These are phyloP conservation scores for Amphiura filiformis DNA, from an alignment of 35 echinoderm and acorn worm species.

Conservation along the genomic window DNA sequence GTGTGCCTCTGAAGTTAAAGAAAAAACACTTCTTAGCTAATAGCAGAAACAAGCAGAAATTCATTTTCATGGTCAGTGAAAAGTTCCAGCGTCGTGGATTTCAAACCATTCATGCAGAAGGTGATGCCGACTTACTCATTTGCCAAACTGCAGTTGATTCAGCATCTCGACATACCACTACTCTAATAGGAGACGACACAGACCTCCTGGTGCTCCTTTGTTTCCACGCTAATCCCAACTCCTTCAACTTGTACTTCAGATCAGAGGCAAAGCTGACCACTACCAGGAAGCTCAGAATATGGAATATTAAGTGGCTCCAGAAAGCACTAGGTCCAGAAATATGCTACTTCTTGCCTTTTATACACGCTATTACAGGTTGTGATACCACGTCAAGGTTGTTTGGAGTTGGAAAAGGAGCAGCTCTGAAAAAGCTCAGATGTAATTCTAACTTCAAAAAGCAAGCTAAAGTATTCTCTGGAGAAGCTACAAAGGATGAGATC, in stretches of 20 bases:
- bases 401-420: constrained; percentile 27
- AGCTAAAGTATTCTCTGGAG: no score
- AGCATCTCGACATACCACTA: constrained; percentile 21
- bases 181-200: constrained; percentile 55
- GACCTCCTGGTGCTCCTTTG: constrained; percentile 30
- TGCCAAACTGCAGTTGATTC: constrained; percentile 54
- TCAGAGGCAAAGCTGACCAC: constrained; percentile 38
- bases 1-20: constrained; percentile 15
- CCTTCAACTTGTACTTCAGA: constrained; percentile 35
- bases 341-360: constrained; percentile 30
- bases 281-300: constrained; percentile 9
- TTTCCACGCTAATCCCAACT: constrained; percentile 18
- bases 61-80: constrained; percentile 33
- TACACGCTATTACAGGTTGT: constrained; percentile 45
- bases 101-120: constrained; percentile 40
- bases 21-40: constrained; percentile 58
- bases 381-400: constrained; percentile 39
- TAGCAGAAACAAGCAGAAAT: constrained; percentile 50
- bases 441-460: no score
- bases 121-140: constrained; percentile 53
- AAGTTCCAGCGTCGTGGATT: background rate
- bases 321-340: constrained; percentile 1
- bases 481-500: background rate
- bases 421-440: constrained; percentile 5
- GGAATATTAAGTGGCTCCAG: constrained; percentile 37